These are phyloP conservation scores for Poecilus cupreus DNA, from an alignment of 2,888 invertebrate species.

Conservation along the genomic window DNA sequence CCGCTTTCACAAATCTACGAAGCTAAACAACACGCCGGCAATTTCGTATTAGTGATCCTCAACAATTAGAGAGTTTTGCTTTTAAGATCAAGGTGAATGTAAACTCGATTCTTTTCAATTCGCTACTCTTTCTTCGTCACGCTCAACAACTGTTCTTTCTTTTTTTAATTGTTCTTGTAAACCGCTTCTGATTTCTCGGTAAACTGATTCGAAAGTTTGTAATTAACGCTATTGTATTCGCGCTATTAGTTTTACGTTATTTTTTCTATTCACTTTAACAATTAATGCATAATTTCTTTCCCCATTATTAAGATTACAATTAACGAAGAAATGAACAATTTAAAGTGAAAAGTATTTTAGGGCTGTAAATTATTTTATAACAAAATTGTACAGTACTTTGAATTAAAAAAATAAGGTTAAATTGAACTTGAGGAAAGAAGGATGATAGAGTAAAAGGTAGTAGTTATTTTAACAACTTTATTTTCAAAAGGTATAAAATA, in stretches of 20 bases:
- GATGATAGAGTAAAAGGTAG: neutral
- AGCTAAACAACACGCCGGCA: no score
- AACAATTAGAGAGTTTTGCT: constrained; percentile 52
- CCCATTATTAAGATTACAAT: no score
- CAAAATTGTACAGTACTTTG: no score
- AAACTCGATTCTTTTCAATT: neutral
- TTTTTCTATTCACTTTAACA: neutral
- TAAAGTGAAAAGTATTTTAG: no score
- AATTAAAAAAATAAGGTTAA: neutral
- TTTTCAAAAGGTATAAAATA: constrained; percentile 59
- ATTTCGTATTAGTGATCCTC: neutral
- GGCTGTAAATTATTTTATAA: no score
- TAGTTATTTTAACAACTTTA: constrained; percentile 56
- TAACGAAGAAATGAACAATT: no score
- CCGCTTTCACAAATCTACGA: neutral
- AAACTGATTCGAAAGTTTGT: constrained; percentile 41
- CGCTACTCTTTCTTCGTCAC: constrained; percentile 38
- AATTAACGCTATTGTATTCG: constrained; percentile 30
- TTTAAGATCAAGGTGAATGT: constrained; percentile 58
- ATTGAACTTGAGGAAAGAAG: neutral
- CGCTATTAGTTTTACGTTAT: no score
- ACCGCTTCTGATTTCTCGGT: constrained; percentile 12
- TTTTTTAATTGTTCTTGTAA: constrained; percentile 51
- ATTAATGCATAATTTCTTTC: no score
- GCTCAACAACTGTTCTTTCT: constrained; percentile 11